phyloP scores from a whole-genome alignment of 2,113 vertebrate genomes.

The Craseonycteris thonglongyai region DNA sequence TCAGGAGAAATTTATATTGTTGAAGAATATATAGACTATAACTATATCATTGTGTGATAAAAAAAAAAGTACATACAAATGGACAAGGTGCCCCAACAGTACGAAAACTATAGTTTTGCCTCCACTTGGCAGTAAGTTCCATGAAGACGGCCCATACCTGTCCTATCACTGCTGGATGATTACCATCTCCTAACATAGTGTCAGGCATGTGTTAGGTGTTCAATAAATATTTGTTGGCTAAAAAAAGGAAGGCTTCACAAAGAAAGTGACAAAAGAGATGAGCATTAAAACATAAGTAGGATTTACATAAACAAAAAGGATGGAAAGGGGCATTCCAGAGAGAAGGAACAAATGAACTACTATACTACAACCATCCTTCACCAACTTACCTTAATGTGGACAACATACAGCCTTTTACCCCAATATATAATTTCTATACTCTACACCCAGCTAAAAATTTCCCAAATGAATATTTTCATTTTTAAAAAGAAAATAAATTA shows the following conservation, averaged over 20 bases:
- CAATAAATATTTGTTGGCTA: background rate
- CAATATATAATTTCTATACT: background rate
- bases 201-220: background rate
- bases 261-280: background rate
- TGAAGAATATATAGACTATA: background rate
- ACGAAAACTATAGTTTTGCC: background rate
- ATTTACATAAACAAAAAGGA: background rate
- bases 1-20: background rate
- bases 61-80: background rate
- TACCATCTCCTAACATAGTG: background rate
- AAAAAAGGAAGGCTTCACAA: background rate
- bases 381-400: background rate
- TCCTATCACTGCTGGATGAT: background rate
- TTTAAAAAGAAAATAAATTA: background rate
- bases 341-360: background rate
- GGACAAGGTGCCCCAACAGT: background rate
- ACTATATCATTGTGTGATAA: background rate
- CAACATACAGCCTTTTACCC: background rate
- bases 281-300: background rate
- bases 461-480: background rate
- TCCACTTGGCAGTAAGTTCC: background rate
- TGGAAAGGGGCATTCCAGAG: background rate
- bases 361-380: background rate
- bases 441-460: background rate
- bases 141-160: background rate